These are phyloP conservation scores for Australoheros scitulus DNA, from an alignment of 2,113 vertebrate species.

Conservation along the genomic window DNA sequence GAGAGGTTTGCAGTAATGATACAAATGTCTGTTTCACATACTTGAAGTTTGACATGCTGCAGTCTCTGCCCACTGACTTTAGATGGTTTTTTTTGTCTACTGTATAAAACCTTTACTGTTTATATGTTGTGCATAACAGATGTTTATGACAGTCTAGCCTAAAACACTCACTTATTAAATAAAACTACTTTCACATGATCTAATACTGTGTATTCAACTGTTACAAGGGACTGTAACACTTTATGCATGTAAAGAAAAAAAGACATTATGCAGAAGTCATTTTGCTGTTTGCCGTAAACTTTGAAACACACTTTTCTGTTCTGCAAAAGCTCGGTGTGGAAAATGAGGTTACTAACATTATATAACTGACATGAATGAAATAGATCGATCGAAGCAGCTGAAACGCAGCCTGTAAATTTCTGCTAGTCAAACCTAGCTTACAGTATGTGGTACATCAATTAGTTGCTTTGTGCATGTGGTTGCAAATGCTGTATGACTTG, in stretches of 20 bases:
- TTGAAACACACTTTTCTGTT: neutral
- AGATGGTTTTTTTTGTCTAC: constrained; percentile 23
- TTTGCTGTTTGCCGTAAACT: neutral
- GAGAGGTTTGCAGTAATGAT: constrained; percentile 67
- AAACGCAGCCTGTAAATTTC: constrained; percentile 15
- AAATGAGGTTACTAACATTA: constrained; percentile 8
- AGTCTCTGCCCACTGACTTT: constrained; percentile 54
- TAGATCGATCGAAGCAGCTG: neutral
- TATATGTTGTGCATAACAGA: constrained; percentile 61
- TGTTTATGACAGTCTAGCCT: constrained; percentile 53
- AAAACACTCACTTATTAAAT: constrained; percentile 59
- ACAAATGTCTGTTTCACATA: constrained; percentile 76
- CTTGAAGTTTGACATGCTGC: constrained; percentile 80
- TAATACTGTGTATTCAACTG: constrained; percentile 59
- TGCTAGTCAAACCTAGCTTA: constrained; percentile 3
- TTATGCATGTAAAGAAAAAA: constrained; percentile 9
- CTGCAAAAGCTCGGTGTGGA: constrained; percentile 1
- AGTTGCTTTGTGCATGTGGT: constrained; percentile 16
- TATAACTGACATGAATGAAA: neutral
- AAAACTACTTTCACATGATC: constrained; percentile 61
- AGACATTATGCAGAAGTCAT: neutral
- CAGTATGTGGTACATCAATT: constrained; percentile 13
- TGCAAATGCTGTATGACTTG: constrained; percentile 31
- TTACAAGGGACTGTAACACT: constrained; percentile 39
- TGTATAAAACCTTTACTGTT: constrained; percentile 58